Base-by-base conservation (phyloP, 2,113 vertebrate species). In the Sardina pilchardus region DNA sequence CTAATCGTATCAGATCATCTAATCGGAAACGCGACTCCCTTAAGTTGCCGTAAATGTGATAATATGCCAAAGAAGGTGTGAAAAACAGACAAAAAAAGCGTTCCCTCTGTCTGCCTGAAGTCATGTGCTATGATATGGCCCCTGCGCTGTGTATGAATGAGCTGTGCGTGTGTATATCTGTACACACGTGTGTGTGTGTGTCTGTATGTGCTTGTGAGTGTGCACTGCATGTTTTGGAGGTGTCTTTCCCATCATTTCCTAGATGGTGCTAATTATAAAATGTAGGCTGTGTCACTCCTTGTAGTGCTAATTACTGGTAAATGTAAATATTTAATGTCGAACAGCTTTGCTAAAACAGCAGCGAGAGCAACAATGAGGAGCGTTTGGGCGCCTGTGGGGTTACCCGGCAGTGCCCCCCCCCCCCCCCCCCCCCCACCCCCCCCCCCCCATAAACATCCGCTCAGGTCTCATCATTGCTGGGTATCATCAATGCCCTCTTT, bases 281-380 rank as follows among this genome's bases (percentile, higher is more conserved):
- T 78, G 30, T 78, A 78, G 71, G 10, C 71, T 34, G 83, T 85
- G n/a, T 87, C 82, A 83, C 89, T 81, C 0, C 24, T 67, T 59
- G 81, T 56, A 36, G 36, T 59, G 56, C 86, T 87, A 89, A 86
- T 83, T 89, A 85, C 82, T 71, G 75, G 42, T 43, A 39, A 59
- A 75, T 89, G 85, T 89, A 88, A 89, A 89, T 89, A 89, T 88
- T 84, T 89, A 86, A 89, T 88, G 84, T 85, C 30, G 30, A 86
- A 81, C 86, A 88, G 86, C 81, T 82, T 82, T 78, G 78, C 75
- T 87, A 86, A 86, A 86, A 85, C 81, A 83, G 82, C 67, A 85
- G 82, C 24, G 82, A 89, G 75, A 85, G 85, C 67, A 88, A 86
- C 81, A 83, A 86, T 48, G 67, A 81, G 48, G 81, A 86, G 44